Evolutionary conservation across 2,113 vertebrate species (phyloP).

Genomic region (Okapia johnstoni): DNA sequence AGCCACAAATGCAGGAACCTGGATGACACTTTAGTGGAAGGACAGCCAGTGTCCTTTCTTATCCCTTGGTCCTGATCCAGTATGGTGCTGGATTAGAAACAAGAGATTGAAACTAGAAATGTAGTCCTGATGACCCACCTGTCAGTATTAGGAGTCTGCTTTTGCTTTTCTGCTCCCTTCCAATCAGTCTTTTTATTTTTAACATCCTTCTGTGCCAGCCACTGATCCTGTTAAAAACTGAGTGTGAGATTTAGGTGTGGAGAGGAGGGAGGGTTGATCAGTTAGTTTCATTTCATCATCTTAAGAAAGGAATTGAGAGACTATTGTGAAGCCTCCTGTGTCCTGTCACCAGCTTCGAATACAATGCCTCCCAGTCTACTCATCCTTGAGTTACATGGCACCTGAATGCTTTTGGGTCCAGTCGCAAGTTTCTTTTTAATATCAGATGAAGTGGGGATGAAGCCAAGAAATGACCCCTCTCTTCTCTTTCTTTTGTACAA

Average conservation of each 20-base stretch:
- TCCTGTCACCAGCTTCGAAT: not conserved
- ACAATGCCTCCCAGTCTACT: not conserved
- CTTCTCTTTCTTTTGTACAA: slow-evolving; percentile 54
- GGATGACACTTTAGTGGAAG: not conserved
- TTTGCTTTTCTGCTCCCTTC: not conserved
- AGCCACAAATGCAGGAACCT: not conserved
- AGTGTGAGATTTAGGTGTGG: not conserved
- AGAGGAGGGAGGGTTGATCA: no score
- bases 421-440: slow-evolving; percentile 2
- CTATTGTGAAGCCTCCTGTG: not conserved
- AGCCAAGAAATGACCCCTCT: slow-evolving; percentile 42
- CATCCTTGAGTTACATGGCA: not conserved
- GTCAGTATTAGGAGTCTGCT: not conserved
- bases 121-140: not conserved
- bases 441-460: not conserved
- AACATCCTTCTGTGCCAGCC: slow-evolving; percentile 16
- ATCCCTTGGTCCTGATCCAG: not conserved
- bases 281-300: not conserved
- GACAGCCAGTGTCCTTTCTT: not conserved
- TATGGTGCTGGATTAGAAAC: not conserved
- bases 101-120: not conserved
- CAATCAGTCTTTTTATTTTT: slow-evolving; percentile 2
- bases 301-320: slow-evolving; percentile 17
- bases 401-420: not conserved
- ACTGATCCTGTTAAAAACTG: not conserved